Percentiles rank a stretch among this genome's conserved stretches.
Evolutionary conservation across 1,140 invertebrate species (phyloP).

Genomic region (Plutomurus gul): DNA sequence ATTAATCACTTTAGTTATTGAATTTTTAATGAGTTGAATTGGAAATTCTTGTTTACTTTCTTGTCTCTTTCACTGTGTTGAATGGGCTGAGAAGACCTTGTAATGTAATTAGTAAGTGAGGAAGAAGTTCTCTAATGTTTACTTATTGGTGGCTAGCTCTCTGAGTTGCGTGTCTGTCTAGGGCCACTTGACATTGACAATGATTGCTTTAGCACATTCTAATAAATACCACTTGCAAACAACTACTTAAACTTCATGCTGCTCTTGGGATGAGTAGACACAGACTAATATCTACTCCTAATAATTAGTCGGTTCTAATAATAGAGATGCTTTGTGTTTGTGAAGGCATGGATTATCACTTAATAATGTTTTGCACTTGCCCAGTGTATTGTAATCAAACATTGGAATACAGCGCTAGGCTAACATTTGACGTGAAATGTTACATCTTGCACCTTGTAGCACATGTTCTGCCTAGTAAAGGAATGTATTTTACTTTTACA

Average conservation of each 20-base stretch:
- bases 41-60: background rate
- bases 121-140: background rate
- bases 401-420: too few species aligned
- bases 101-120: background rate
- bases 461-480: too few species aligned
- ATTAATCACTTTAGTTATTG: background rate
- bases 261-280: too few species aligned
- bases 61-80: background rate
- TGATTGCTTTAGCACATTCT: slow-evolving; percentile 9
- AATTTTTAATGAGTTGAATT: background rate
- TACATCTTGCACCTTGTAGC: too few species aligned
- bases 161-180: background rate
- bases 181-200: slow-evolving; percentile 5
- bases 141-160: background rate
- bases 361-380: background rate
- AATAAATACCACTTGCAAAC: too few species aligned
- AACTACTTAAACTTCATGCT: too few species aligned
- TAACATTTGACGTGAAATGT: too few species aligned
- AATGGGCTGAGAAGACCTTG: background rate
- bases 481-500: too few species aligned
- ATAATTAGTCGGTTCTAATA: too few species aligned
- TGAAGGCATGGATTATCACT: background rate
- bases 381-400: too few species aligned
- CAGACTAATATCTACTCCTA: too few species aligned
- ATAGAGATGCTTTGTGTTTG: too few species aligned